Base-by-base conservation (phyloP, 2,113 vertebrate genomes). In the Synchiropus splendidus region DNA sequence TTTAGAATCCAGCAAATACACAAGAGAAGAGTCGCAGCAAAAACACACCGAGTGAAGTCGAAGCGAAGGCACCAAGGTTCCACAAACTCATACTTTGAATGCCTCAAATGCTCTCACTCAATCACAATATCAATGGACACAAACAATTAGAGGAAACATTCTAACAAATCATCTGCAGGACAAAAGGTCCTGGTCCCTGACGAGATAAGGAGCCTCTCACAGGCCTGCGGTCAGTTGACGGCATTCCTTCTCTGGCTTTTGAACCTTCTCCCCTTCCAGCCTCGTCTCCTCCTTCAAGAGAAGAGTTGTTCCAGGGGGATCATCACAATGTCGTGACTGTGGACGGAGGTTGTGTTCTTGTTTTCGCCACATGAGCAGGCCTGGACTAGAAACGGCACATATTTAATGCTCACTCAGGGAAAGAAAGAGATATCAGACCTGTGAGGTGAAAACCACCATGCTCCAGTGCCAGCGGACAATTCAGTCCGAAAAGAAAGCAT, bases 251-350 rank as follows among this genome's bases (percentile, higher is more conserved):
- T 15, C 21, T 60, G 53, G 40, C 61, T 51, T 70, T 67, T 62
- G 39, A 74, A 59, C 72, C 51, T 57, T 74, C 58, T 12, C 52
- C 58, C 65, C 78, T 59, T 30, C 27, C 40, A 61, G 75, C 57
- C 31, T 51, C 64, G 48, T 59, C 44, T 42, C 17, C 21, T 33
- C 10, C 46, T 48, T n/a, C 40, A 31, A 31, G 15, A 31, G 49
- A n/a, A 6, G 39, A 16, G 15, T 51, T 65, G 60, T 59, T 54
- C 48, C 5, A 0, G 33, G 38, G 34, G 48, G 59, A 42, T 56
- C 50, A 66, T 45, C 50, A 65, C 58, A 73, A 68, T 43, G 55
- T 52, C 54, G 16, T 42, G 39, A 18, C 49, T 59, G 54, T 72
- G 51, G 54, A 18, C 38, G 53, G 12, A 44, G 46, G 21, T 9